Evolutionary conservation across 2,113 vertebrate genomes (phyloP).

Genomic region (Paradisaea rubra): DNA sequence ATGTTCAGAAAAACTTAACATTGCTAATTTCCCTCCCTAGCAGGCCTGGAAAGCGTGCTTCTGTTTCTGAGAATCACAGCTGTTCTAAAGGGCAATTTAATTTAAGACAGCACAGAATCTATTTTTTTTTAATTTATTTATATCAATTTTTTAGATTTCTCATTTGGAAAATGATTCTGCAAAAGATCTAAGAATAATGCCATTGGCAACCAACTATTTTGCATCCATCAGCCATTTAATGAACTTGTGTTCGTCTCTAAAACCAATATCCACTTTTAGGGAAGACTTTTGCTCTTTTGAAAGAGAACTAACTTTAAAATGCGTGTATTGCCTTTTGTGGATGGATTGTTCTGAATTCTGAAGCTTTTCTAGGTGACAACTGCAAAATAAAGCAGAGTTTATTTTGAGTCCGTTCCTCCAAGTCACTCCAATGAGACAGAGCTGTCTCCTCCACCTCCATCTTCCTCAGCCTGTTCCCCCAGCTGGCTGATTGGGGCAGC

Average conservation of each 20-base stretch:
- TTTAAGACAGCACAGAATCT: background rate
- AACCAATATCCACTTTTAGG: background rate
- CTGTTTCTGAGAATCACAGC: background rate
- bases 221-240: background rate
- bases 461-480: background rate
- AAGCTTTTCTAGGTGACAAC: background rate
- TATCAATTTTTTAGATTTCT: background rate
- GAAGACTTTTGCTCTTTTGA: background rate
- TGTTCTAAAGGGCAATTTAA: background rate
- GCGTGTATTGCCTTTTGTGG: background rate
- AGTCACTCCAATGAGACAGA: background rate
- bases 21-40: background rate
- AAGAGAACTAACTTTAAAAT: background rate
- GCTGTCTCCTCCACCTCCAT: background rate
- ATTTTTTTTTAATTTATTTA: background rate
- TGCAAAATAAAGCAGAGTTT: background rate
- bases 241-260: background rate
- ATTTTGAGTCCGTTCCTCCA: background rate
- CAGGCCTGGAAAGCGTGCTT: background rate
- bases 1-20: background rate
- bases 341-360: background rate
- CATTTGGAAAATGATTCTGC: background rate
- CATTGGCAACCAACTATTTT: background rate
- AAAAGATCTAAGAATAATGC: background rate
- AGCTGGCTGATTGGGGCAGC: accelerated